Evolutionary conservation across 2,888 invertebrate species (phyloP).

Genomic region (Hirtodrosophila confusa): DNA sequence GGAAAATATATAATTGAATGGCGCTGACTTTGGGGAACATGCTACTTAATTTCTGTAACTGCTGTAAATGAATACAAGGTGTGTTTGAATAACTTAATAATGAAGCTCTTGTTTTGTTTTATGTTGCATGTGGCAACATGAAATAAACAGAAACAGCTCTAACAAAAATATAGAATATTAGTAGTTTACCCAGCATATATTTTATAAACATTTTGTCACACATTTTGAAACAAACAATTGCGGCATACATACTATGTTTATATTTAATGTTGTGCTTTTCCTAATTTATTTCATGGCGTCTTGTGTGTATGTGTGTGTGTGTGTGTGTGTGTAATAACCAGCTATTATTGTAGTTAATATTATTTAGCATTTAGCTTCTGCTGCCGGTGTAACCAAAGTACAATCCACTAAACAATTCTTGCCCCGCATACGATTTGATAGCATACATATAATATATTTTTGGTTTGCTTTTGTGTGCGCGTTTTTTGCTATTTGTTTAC

Average conservation of each 20-base stretch:
- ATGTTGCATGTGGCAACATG: slow-evolving; percentile 30
- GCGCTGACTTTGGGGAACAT: slow-evolving; percentile 25
- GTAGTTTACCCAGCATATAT: no score
- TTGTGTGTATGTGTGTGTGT: no score
- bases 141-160: slow-evolving; percentile 21
- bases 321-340: not conserved
- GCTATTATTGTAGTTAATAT: slow-evolving; percentile 10
- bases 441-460: slow-evolving; percentile 20
- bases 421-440: slow-evolving; percentile 36
- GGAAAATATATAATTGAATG: no score
- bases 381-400: slow-evolving; percentile 62
- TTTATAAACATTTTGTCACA: not conserved
- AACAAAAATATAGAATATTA: no score
- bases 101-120: slow-evolving; percentile 21
- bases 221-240: not conserved
- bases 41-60: slow-evolving; percentile 18
- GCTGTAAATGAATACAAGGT: slow-evolving; percentile 29
- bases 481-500: slow-evolving; percentile 29
- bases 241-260: not conserved
- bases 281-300: slow-evolving; percentile 19
- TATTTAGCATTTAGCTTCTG: slow-evolving; percentile 29
- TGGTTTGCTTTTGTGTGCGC: not conserved
- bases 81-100: slow-evolving; percentile 44
- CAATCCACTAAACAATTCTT: slow-evolving; percentile 49
- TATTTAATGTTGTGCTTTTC: slow-evolving; percentile 7